These are phyloP conservation scores for Bufo bufo DNA, from an alignment of 2,113 vertebrate genomes.

Conservation along the genomic window DNA sequence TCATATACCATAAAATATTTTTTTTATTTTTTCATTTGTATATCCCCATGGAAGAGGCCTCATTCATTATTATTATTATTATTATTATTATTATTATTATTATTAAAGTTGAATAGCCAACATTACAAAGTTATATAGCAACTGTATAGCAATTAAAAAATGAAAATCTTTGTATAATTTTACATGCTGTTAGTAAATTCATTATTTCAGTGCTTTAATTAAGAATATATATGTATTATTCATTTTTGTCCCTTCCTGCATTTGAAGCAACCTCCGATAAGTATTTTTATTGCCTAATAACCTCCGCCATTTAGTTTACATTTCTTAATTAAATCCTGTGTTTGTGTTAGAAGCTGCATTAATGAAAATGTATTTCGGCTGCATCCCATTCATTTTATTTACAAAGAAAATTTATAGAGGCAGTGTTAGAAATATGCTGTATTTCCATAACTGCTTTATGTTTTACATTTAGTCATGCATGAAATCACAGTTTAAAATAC, in stretches of 20 bases:
- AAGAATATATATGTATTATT: slow-evolving; percentile 3
- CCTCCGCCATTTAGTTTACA: slow-evolving; percentile 30
- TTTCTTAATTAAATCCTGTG: slow-evolving; percentile 37
- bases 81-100: background rate
- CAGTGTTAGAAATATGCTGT: slow-evolving; percentile 18
- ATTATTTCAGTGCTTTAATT: background rate
- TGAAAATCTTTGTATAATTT: background rate
- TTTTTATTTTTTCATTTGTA: background rate
- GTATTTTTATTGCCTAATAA: slow-evolving; percentile 24
- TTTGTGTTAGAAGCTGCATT: slow-evolving; percentile 29
- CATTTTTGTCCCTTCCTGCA: background rate
- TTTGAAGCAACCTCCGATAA: slow-evolving; percentile 15
- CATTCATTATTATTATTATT: background rate
- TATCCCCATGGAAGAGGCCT: background rate
- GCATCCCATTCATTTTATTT: slow-evolving; percentile 35
- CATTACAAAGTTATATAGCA: background rate
- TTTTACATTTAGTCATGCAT: slow-evolving; percentile 41
- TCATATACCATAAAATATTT: background rate
- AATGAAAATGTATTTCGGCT: slow-evolving; percentile 40
- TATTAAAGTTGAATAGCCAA: background rate
- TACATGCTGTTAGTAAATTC: background rate
- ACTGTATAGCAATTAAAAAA: background rate
- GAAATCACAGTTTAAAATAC: slow-evolving; percentile 40
- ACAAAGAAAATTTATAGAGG: slow-evolving; percentile 27
- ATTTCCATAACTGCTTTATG: slow-evolving; percentile 39